phyloP scores from a whole-genome alignment of 2,888 invertebrate species.

The Xestia sexstrigata region DNA sequence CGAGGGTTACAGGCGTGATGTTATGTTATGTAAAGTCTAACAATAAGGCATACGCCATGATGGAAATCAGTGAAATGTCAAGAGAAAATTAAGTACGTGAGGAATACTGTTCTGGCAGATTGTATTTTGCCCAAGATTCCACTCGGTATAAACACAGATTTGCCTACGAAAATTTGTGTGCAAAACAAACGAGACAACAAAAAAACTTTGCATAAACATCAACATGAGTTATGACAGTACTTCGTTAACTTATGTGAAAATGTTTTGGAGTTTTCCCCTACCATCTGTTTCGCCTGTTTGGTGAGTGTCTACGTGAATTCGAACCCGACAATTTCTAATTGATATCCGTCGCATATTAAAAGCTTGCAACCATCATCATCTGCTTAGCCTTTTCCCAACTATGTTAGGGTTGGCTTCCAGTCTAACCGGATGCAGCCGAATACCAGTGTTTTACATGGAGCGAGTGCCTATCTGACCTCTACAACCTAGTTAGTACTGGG shows the following conservation, averaged over 20 bases:
- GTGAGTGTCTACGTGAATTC: background rate
- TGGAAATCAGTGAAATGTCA: background rate
- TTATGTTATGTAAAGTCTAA: background rate
- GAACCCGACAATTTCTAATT: too few species aligned
- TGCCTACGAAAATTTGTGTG: constrained; percentile 7
- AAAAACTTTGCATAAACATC: constrained; percentile 33
- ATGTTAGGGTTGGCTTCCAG: background rate
- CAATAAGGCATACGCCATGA: background rate
- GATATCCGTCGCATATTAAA: too few species aligned
- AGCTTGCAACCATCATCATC: background rate
- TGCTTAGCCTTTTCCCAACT: background rate
- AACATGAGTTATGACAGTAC: constrained; percentile 38
- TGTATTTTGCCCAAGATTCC: background rate
- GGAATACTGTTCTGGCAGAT: background rate
- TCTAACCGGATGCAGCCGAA: background rate
- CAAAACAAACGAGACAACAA: constrained; percentile 1
- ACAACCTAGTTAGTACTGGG: too few species aligned
- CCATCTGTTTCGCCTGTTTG: background rate
- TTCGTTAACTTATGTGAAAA: constrained; percentile 10
- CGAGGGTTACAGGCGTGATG: background rate
- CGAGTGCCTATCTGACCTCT: too few species aligned
- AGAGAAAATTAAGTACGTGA: background rate
- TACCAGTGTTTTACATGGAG: too few species aligned
- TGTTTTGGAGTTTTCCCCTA: background rate
- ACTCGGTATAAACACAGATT: background rate